Conservation (phyloP, 2,888 invertebrate species). For the Omphaloscelis lunosa region DNA sequence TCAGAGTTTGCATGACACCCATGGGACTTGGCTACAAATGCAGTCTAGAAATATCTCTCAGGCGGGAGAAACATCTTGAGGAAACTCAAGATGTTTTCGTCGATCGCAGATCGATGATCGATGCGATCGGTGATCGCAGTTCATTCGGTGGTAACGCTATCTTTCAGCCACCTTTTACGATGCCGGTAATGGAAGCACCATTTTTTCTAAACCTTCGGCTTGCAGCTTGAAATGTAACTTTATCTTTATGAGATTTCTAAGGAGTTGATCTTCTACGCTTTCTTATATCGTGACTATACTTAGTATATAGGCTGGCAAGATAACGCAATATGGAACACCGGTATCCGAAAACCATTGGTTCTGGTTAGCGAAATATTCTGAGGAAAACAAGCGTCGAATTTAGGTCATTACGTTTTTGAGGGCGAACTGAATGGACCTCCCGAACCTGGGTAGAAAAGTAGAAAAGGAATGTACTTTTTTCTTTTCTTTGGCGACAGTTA, state of each 20-base stretch:
- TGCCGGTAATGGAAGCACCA: too few species aligned
- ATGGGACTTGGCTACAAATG: too few species aligned
- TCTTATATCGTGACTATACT: constrained; percentile 26
- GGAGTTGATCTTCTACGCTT: constrained; percentile 26
- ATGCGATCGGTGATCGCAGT: background rate
- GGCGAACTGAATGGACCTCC: constrained; percentile 12
- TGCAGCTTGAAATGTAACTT: too few species aligned
- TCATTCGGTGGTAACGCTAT: background rate
- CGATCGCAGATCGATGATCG: too few species aligned
- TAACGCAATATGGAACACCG: constrained; percentile 68
- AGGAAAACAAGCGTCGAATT: constrained; percentile 58
- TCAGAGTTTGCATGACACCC: too few species aligned
- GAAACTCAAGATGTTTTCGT: too few species aligned
- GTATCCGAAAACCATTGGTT: constrained; percentile 69
- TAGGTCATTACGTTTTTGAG: constrained; percentile 54
- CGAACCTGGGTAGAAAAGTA: background rate
- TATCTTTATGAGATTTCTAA: background rate
- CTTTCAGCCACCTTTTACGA: background rate
- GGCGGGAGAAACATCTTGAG: too few species aligned
- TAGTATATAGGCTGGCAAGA: constrained; percentile 68
- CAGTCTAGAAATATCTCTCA: too few species aligned
- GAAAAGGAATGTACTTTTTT: background rate
- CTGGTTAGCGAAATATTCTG: constrained; percentile 64
- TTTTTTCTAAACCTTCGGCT: too few species aligned
- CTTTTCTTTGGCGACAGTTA: background rate